Percentiles rank a stretch among this genome's conserved stretches.
Evolutionary conservation across 2,797 vertebrate species (phyloP).

Genomic region (Propithecus perrieri): DNA sequence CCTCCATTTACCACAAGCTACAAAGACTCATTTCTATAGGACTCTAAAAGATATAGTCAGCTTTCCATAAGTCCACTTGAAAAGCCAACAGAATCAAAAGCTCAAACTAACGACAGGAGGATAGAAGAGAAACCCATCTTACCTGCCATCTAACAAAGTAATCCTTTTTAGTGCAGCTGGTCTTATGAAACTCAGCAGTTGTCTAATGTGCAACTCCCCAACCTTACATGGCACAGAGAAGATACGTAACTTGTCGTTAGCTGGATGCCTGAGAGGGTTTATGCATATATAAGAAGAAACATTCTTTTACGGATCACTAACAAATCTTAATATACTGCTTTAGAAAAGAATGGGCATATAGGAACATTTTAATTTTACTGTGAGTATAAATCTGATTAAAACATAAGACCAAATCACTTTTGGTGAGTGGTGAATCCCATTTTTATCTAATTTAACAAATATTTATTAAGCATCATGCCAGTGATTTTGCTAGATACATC

Average conservation of each 20-base stretch:
- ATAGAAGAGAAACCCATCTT: background rate
- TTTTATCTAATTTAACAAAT: slow-evolving; percentile 1
- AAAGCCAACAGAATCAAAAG: background rate
- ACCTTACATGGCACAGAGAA: background rate
- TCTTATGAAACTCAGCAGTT: background rate
- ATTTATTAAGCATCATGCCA: slow-evolving; percentile 1
- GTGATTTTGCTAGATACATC: background rate
- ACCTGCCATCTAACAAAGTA: background rate
- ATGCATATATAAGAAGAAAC: slow-evolving; percentile 7
- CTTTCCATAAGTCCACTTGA: background rate
- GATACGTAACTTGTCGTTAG: background rate
- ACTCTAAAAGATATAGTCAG: background rate
- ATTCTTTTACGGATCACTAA: slow-evolving; percentile 7
- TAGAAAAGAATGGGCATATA: background rate
- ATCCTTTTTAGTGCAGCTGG: background rate
- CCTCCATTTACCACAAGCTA: background rate
- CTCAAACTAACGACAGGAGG: background rate
- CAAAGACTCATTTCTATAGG: background rate
- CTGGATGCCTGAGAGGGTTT: background rate
- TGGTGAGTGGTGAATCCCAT: background rate
- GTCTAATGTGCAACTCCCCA: background rate
- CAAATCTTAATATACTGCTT: slow-evolving; percentile 19
- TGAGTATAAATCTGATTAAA: slow-evolving; percentile 26
- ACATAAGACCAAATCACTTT: background rate
- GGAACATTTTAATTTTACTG: slow-evolving; percentile 14